Evolutionary conservation across 2,113 vertebrate genomes (phyloP).

Genomic region (Candoia aspera): DNA sequence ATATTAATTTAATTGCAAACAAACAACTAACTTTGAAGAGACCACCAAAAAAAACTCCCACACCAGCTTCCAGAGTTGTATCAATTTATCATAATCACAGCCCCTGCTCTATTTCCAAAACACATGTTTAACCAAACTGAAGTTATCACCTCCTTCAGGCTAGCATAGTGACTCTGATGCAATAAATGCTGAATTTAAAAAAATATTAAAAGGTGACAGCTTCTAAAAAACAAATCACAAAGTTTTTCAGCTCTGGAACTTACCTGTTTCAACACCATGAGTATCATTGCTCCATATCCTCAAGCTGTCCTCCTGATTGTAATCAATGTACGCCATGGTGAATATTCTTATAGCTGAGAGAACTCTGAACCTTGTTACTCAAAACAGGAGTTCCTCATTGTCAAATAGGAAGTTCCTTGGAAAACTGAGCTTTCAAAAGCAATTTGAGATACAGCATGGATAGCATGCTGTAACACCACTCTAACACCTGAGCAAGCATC

Average conservation of each 20-base stretch:
- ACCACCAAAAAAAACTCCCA: background rate
- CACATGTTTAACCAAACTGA: background rate
- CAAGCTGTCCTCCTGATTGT: background rate
- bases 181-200: background rate
- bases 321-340: background rate
- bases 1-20: background rate
- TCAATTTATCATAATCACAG: background rate
- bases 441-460: background rate
- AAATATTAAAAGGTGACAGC: background rate
- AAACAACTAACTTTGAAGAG: conserved; percentile 1
- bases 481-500: background rate
- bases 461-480: background rate
- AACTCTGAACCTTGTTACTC: background rate
- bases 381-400: background rate
- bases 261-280: background rate
- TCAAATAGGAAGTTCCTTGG: background rate
- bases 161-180: background rate
- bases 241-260: background rate
- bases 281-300: background rate
- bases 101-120: background rate
- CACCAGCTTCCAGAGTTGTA: background rate
- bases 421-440: background rate
- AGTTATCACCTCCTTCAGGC: background rate
- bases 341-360: background rate
- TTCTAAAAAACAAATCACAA: background rate